Percentiles rank a stretch among this genome's conserved stretches.
Conservation (phyloP, 2,888 invertebrate genomes). For the Helicoverpa assulta region DNA sequence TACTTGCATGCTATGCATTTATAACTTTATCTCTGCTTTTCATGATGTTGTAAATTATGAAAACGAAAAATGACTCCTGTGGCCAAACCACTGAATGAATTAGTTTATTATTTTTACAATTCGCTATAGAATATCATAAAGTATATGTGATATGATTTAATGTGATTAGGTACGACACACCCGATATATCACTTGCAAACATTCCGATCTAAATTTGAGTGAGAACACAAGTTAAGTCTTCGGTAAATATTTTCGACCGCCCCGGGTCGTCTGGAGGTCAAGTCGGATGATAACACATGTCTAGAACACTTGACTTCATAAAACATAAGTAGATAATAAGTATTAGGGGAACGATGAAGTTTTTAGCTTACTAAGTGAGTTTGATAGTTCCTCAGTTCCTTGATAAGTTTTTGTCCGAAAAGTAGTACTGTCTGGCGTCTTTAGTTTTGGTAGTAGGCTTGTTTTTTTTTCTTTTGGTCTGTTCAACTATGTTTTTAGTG, state of each 20-base stretch:
- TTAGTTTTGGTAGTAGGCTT: background rate
- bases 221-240: background rate
- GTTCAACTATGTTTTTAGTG: too few relatives aligned
- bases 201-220: constrained; percentile 13
- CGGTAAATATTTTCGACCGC: constrained; percentile 36
- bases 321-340: constrained; percentile 26
- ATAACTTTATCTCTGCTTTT: too few relatives aligned
- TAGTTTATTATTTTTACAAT: too few relatives aligned
- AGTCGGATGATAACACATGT: constrained; percentile 44
- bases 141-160: too few relatives aligned
- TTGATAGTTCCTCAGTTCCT: background rate
- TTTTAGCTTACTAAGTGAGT: constrained; percentile 14
- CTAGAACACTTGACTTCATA: constrained; percentile 20
- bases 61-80: too few relatives aligned
- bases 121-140: too few relatives aligned
- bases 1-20: too few relatives aligned
- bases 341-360: constrained; percentile 3
- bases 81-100: too few relatives aligned
- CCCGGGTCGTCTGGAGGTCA: constrained; percentile 32
- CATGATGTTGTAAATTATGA: too few relatives aligned
- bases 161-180: too few relatives aligned
- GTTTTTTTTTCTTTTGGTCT: too few relatives aligned
- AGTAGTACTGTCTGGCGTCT: background rate
- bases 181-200: background rate
- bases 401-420: background rate